These are phyloP conservation scores for Luffia ferchaultella DNA, from an alignment of 2,888 invertebrate genomes.

Conservation along the genomic window DNA sequence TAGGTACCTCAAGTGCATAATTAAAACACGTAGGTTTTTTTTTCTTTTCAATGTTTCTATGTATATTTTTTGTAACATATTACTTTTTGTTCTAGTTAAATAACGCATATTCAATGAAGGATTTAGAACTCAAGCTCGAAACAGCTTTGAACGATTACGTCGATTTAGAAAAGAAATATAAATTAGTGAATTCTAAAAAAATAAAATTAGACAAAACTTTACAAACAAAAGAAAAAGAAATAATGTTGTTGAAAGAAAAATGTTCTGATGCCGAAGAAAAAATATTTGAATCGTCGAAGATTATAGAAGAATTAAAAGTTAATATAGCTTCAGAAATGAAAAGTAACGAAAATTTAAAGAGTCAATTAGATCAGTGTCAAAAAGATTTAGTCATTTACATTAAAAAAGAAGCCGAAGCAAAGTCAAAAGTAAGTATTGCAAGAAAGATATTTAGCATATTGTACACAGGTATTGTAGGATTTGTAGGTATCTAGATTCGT, in stretches of 20 bases:
- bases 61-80: too few species aligned
- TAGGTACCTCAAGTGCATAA: too few species aligned
- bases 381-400: slow-evolving; percentile 35
- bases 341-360: slow-evolving; percentile 35
- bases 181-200: slow-evolving; percentile 29
- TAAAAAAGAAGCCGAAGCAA: slow-evolving; percentile 49
- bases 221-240: slow-evolving; percentile 48
- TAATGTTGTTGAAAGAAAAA: slow-evolving; percentile 45
- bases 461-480: not conserved
- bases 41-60: too few species aligned
- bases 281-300: slow-evolving; percentile 27
- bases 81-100: too few species aligned
- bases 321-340: slow-evolving; percentile 39
- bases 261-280: slow-evolving; percentile 33
- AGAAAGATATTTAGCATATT: too few species aligned
- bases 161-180: slow-evolving; percentile 49
- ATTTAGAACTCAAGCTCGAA: slow-evolving; percentile 62
- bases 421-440: slow-evolving; percentile 40
- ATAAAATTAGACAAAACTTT: slow-evolving; percentile 28
- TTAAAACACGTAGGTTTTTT: too few species aligned
- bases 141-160: slow-evolving; percentile 59
- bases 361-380: slow-evolving; percentile 30
- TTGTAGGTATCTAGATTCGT: too few species aligned
- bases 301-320: slow-evolving; percentile 36
- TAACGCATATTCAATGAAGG: slow-evolving; percentile 10